A percentile compares a stretch with the other conserved stretches of the same genome.
phyloP scores from a whole-genome alignment of 2,797 vertebrate genomes.

The Sarcophilus harrisii region DNA sequence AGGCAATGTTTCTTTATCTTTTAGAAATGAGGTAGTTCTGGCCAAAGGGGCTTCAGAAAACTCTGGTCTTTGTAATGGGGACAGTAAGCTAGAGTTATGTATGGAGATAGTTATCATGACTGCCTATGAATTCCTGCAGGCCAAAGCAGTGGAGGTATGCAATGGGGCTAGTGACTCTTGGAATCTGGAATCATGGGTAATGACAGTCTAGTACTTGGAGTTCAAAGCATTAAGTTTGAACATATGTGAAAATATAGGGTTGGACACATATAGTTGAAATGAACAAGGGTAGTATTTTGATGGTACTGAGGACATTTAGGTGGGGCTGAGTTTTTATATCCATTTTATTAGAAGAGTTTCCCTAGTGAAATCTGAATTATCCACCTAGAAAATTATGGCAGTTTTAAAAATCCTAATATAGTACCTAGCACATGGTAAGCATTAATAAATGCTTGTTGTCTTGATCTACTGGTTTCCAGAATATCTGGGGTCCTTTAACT shows the following conservation, averaged over 20 bases:
- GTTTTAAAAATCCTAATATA: background rate
- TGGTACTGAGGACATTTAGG: background rate
- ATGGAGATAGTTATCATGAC: background rate
- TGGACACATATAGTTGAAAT: background rate
- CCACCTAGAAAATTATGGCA: background rate
- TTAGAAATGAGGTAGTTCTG: background rate
- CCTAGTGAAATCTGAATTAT: background rate
- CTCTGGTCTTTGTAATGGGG: background rate
- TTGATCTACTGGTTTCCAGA: background rate
- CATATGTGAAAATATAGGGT: background rate
- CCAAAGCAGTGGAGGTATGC: background rate
- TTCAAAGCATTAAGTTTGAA: background rate
- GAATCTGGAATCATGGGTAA: background rate
- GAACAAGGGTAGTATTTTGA: background rate
- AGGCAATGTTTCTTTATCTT: background rate
- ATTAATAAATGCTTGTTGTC: background rate
- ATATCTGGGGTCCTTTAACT: background rate
- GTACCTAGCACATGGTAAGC: background rate
- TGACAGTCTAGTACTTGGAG: background rate
- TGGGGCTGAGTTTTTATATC: background rate
- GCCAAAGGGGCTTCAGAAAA: background rate
- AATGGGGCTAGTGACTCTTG: background rate
- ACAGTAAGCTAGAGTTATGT: background rate
- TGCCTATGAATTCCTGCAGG: background rate
- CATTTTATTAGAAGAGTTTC: background rate